Percentiles rank a stretch among this genome's conserved stretches.
phyloP scores from a whole-genome alignment of 2,797 vertebrate genomes.

The Staurois parvus region DNA sequence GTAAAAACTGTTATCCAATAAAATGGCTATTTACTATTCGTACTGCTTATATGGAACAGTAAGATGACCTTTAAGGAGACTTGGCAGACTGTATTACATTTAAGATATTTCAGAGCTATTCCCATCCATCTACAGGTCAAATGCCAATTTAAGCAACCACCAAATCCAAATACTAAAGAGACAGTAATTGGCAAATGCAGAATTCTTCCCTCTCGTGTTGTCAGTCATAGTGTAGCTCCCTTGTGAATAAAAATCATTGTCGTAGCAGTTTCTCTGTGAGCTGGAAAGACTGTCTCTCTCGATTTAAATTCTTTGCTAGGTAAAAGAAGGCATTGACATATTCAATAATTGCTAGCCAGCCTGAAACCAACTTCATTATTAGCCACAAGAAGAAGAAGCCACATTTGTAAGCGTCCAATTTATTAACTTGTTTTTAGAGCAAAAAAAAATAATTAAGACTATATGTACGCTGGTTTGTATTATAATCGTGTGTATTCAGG shows the following conservation, averaged over 20 bases:
- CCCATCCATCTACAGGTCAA: slow-evolving; percentile 34
- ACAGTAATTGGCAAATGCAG: slow-evolving; percentile 60
- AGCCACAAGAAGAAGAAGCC: neutral
- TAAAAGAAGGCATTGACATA: slow-evolving; percentile 38
- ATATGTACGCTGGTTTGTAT: neutral
- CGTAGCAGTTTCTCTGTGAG: slow-evolving; percentile 38
- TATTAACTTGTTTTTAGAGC: neutral
- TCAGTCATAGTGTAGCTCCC: slow-evolving; percentile 45
- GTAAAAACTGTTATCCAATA: neutral
- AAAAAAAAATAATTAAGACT: neutral
- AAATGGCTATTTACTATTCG: neutral
- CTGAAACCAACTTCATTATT: slow-evolving; percentile 26
- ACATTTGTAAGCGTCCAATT: neutral
- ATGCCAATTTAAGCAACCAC: slow-evolving; percentile 23
- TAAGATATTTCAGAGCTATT: slow-evolving; percentile 11
- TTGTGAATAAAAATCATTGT: slow-evolving; percentile 55
- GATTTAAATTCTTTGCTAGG: slow-evolving; percentile 48
- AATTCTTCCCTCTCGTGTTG: slow-evolving; percentile 45
- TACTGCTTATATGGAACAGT: neutral
- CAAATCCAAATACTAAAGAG: slow-evolving; percentile 30
- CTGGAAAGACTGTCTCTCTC: slow-evolving; percentile 49
- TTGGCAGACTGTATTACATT: slow-evolving; percentile 44
- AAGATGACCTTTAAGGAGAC: slow-evolving; percentile 25
- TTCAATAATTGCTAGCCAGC: slow-evolving; percentile 43
- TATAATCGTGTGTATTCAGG: neutral